Evolutionary conservation across 2,888 invertebrate genomes (phyloP).

Genomic region (Drosophila hamatofila): DNA sequence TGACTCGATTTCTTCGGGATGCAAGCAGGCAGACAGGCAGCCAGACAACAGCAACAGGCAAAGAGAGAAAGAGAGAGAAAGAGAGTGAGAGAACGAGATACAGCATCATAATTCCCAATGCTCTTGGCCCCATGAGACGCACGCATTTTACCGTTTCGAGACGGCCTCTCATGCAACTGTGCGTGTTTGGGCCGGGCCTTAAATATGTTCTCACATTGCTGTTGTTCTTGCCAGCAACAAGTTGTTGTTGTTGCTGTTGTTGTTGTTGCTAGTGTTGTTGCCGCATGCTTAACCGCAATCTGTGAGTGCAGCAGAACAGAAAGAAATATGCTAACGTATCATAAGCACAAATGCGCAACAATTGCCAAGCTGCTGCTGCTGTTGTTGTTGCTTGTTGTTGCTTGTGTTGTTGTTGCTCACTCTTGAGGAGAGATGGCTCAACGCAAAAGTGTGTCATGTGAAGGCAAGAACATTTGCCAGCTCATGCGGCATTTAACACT

Average conservation of each 20-base stretch:
- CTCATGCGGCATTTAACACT: constrained; percentile 45
- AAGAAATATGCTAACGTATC: constrained; percentile 57
- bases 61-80: no score
- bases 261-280: constrained; percentile 27
- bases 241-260: constrained; percentile 27
- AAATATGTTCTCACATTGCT: constrained; percentile 48
- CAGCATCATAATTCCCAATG: constrained; percentile 21
- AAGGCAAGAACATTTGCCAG: constrained; percentile 52
- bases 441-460: constrained; percentile 56
- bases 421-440: constrained; percentile 22
- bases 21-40: constrained; percentile 18
- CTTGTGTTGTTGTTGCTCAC: constrained; percentile 35
- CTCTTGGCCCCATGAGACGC: constrained; percentile 53
- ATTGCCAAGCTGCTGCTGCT: constrained; percentile 37
- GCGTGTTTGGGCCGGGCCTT: constrained; percentile 61
- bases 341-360: constrained; percentile 60
- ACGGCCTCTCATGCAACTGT: constrained; percentile 48
- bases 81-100: neutral
- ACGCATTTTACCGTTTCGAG: constrained; percentile 74
- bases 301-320: constrained; percentile 53
- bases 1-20: constrained; percentile 57
- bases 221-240: constrained; percentile 23
- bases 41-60: constrained; percentile 5
- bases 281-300: constrained; percentile 68
- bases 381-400: constrained; percentile 8